Base-by-base conservation (phyloP, 1,140 invertebrate species). In the Chrysopa pallens region DNA sequence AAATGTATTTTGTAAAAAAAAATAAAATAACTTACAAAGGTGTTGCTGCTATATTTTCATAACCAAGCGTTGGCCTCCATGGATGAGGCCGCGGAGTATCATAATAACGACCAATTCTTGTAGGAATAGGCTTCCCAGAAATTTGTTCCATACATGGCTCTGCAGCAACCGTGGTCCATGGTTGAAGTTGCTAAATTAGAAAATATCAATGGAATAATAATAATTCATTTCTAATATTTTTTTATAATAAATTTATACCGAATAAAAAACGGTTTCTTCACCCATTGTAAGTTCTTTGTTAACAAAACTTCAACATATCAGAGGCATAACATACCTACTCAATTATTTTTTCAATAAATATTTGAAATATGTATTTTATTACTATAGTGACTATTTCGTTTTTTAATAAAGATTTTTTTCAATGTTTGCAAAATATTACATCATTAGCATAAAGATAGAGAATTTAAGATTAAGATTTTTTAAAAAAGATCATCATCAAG, bases 51-150 rank as follows among this genome's bases (percentile, higher is more conserved):
- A 80, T 70, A 51, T 77, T 78, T 60, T 84, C 76, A 54, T 76
- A 82, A 28, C 78, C 78, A 56, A 80, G 67, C n/a, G 76, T 79
- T 8, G 79, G 77, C 42, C 78, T 63, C 81, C 82, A 84, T 8
- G 79, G 76, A 56, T 82, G 78, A 44, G 72, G 72, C 42, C 69
- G 66, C 6, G 73, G 68, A 6, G 73, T 73, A 53, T 75, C 65
- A 48, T 66, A 68, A 29, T 65, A 63, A 42, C 63, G 59, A 27
- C 64, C 69, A 13, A 69, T 56, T 31, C 69, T 59, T 1, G 60
- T 42, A 4, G 72, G 64, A 29, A 72, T 52, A 6, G 64, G 54
- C 6, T 62, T 52, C 4, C 67, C 71, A 27, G 59, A 56, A 15
- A 70, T 56, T 48, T 69, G 68, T 45, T 74, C 72, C 70, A 74